A percentile compares a stretch with the other conserved stretches of the same genome.
Evolutionary conservation across 2,888 invertebrate genomes (phyloP).

Genomic region (Dolichomitus sp.): DNA sequence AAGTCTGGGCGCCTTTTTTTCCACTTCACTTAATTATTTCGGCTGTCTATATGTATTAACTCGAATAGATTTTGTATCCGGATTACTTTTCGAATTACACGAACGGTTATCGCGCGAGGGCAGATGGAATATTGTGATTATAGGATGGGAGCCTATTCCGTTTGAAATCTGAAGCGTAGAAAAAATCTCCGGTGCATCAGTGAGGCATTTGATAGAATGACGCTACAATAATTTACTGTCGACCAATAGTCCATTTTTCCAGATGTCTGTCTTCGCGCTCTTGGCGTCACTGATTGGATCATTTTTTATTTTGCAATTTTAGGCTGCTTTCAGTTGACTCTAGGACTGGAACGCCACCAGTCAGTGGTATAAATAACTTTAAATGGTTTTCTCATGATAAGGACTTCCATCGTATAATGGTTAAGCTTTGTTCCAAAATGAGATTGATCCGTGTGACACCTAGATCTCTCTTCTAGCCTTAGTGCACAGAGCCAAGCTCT

Average conservation of each 20-base stretch:
- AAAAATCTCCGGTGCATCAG: too few species aligned
- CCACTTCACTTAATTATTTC: background rate
- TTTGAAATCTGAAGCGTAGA: background rate
- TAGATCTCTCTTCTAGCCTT: slow-evolving; percentile 43
- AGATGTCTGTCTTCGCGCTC: too few species aligned
- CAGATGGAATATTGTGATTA: slow-evolving; percentile 8
- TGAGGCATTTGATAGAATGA: too few species aligned
- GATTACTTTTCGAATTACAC: slow-evolving; percentile 20
- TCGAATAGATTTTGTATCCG: background rate
- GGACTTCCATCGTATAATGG: background rate
- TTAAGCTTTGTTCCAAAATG: slow-evolving; percentile 58
- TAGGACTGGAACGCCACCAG: too few species aligned
- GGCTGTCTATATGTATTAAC: slow-evolving; percentile 35
- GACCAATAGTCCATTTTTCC: too few species aligned
- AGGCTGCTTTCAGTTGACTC: too few species aligned
- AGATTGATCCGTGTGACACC: slow-evolving; percentile 54
- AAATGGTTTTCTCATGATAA: background rate
- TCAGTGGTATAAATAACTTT: background rate
- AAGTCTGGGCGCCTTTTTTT: slow-evolving; percentile 34
- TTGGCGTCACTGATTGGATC: too few species aligned
- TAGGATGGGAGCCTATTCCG: background rate
- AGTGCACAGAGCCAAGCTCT: slow-evolving; percentile 55
- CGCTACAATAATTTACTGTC: too few species aligned
- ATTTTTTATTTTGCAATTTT: too few species aligned
- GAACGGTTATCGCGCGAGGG: slow-evolving; percentile 15